phyloP scores from a whole-genome alignment of 92 coral and sea anemone species.

The Zoanthus sansibaricus region DNA sequence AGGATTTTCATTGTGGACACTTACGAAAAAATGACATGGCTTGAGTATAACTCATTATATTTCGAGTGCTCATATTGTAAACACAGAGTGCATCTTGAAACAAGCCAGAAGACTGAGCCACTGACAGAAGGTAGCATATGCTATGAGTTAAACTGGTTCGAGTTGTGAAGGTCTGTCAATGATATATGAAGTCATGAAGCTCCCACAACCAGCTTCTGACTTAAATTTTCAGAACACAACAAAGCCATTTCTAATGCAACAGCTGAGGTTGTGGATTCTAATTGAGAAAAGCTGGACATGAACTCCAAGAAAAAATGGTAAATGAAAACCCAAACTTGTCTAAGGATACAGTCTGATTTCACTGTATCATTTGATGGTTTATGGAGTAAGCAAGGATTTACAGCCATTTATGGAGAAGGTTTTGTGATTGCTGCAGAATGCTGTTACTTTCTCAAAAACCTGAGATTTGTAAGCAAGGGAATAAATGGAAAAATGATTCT shows the following conservation, averaged over 20 bases:
- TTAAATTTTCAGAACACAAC: conserved; percentile 45
- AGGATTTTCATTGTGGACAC: no score
- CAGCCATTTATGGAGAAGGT: conserved; percentile 56
- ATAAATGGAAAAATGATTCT: conserved; percentile 25
- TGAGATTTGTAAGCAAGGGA: conserved; percentile 53
- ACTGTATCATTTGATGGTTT: conserved; percentile 56
- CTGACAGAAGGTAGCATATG: conserved; percentile 47
- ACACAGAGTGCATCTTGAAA: conserved; percentile 45
- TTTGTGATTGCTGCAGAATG: conserved; percentile 59
- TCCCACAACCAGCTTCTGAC: conserved; percentile 44
- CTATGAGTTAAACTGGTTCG: conserved; percentile 49
- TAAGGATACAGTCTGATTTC: conserved; percentile 27
- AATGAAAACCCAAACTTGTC: neutral
- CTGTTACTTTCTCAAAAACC: conserved; percentile 50
- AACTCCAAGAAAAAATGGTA: conserved; percentile 26
- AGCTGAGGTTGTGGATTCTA: conserved; percentile 31
- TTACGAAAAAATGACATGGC: no score
- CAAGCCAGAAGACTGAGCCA: conserved; percentile 36
- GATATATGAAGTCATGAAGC: conserved; percentile 41
- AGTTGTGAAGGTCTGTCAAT: conserved; percentile 49
- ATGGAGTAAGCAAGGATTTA: conserved; percentile 18
- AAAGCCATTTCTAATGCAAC: conserved; percentile 35
- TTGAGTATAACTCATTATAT: no score
- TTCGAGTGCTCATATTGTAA: neutral
- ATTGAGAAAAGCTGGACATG: conserved; percentile 28